These are phyloP conservation scores for Chloebia gouldiae DNA, from an alignment of 2,113 vertebrate genomes.

Conservation along the genomic window DNA sequence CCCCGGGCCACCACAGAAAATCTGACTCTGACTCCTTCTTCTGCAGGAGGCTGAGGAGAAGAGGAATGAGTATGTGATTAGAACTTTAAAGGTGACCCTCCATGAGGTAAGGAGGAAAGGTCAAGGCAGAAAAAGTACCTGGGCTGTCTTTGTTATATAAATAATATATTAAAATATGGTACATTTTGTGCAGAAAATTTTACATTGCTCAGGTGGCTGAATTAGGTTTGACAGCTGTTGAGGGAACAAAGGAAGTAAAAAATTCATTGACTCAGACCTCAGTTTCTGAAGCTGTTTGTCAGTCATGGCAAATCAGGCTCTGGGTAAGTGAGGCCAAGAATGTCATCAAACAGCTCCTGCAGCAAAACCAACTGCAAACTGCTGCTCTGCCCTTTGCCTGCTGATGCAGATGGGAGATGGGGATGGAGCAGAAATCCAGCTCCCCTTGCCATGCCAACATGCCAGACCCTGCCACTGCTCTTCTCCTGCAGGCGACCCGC, in stretches of 20 bases:
- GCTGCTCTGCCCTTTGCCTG: not conserved
- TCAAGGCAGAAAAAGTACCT: not conserved
- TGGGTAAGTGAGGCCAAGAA: not conserved
- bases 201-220: not conserved
- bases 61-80: conserved; percentile 85
- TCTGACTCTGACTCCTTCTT: not conserved
- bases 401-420: not conserved
- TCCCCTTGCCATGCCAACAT: accelerated
- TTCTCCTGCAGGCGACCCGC: conserved; percentile 68
- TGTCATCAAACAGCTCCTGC: not conserved
- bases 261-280: not conserved
- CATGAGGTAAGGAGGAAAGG: conserved; percentile 76
- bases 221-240: not conserved
- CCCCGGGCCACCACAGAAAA: not conserved
- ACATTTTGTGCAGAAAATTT: not conserved
- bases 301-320: not conserved
- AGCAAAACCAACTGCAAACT: not conserved
- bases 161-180: not conserved
- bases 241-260: not conserved
- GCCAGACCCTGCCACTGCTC: not conserved
- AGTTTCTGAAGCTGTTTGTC: not conserved
- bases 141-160: not conserved
- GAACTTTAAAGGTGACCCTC: conserved; percentile 82
- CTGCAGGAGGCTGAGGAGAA: conserved; percentile 83
- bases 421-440: not conserved